Percentiles rank a stretch among this genome's conserved stretches.
phyloP scores from a whole-genome alignment of 2,113 vertebrate genomes.

The Eptesicus fuscus region DNA sequence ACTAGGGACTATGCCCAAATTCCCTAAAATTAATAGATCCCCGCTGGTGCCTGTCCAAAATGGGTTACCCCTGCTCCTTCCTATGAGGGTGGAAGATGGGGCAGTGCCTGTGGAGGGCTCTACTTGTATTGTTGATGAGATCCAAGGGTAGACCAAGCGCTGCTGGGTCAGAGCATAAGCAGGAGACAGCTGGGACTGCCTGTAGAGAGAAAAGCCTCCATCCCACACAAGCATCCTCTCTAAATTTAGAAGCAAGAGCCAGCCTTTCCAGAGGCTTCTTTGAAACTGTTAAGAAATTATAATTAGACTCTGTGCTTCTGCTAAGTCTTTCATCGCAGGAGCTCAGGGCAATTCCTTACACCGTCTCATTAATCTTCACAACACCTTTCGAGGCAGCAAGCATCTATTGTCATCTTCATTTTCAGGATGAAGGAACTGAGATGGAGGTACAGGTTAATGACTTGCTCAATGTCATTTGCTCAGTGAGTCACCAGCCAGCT shows the following conservation, averaged over 20 bases:
- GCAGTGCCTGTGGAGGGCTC: neutral
- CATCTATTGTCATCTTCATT: constrained; percentile 45
- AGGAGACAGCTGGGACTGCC: neutral
- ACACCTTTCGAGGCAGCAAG: neutral
- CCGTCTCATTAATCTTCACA: constrained; percentile 55
- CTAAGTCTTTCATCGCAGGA: neutral
- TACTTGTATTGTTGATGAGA: neutral
- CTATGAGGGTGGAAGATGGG: neutral
- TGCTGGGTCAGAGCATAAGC: neutral
- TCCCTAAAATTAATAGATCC: neutral
- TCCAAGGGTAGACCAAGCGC: too few relatives aligned
- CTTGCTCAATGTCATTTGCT: constrained; percentile 14
- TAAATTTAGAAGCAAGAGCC: constrained; percentile 25
- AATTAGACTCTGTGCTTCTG: constrained; percentile 36
- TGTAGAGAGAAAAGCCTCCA: neutral
- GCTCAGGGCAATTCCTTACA: constrained; percentile 10
- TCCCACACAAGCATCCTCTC: neutral
- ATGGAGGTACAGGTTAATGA: constrained; percentile 47
- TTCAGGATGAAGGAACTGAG: constrained; percentile 55
- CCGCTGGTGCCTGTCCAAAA: neutral
- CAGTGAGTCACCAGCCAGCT: constrained; percentile 17
- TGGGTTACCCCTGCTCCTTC: neutral
- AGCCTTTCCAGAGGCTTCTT: constrained; percentile 33
- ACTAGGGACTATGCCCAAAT: neutral
- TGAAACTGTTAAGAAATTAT: constrained; percentile 54